phyloP scores from a whole-genome alignment of 1,140 invertebrate species.

The Sycobia sp. region DNA sequence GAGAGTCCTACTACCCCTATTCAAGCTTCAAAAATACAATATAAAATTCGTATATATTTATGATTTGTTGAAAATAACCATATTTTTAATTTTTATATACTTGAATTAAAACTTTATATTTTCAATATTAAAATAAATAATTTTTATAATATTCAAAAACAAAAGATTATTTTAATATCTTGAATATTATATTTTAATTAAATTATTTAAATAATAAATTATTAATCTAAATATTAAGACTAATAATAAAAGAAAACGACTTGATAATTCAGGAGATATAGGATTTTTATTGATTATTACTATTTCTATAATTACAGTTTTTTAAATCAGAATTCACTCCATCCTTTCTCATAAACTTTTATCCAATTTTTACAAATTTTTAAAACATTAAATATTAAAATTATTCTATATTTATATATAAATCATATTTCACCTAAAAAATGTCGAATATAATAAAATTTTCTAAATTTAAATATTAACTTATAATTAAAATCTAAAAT shows the following conservation, averaged over 20 bases:
- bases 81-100: conserved; percentile 47
- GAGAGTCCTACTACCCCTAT: conserved; percentile 67
- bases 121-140: neutral
- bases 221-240: conserved; percentile 46
- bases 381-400: too few species aligned
- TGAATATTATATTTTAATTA: conserved; percentile 63
- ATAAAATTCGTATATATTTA: conserved; percentile 71
- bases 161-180: conserved; percentile 62
- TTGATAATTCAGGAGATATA: conserved; percentile 38
- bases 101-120: conserved; percentile 43
- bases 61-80: conserved; percentile 75
- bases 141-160: conserved; percentile 51
- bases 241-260: conserved; percentile 37
- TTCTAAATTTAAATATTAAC: too few species aligned
- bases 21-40: conserved; percentile 75
- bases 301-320: neutral
- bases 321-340: conserved; percentile 19
- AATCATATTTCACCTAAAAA: too few species aligned
- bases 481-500: too few species aligned
- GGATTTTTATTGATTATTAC: conserved; percentile 30
- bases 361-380: too few species aligned
- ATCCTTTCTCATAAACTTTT: conserved; percentile 7
- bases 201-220: conserved; percentile 30
- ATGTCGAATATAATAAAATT: too few species aligned
- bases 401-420: too few species aligned